Percentiles rank a stretch among this genome's conserved stretches.
These are phyloP conservation scores for Diceros bicornis DNA, from an alignment of 2,797 vertebrate genomes.

Conservation along the genomic window DNA sequence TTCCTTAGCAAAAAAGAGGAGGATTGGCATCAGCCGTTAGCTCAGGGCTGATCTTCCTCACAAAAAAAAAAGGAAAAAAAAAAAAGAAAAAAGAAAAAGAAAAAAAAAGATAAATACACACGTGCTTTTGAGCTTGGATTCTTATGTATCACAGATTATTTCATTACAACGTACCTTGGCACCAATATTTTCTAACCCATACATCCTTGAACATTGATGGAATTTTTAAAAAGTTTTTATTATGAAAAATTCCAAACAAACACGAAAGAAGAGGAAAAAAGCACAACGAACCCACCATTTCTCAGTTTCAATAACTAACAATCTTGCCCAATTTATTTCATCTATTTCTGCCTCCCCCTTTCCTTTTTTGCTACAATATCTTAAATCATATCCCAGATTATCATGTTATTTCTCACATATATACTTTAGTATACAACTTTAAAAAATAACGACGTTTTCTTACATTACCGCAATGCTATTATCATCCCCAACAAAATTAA, in stretches of 20 bases:
- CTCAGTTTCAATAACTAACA: not conserved
- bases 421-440: not conserved
- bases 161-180: not conserved
- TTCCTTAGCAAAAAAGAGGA: no score
- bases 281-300: not conserved
- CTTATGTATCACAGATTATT: not conserved
- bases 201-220: not conserved
- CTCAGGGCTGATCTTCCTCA: no score
- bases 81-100: no score
- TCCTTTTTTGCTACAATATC: not conserved
- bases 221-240: not conserved
- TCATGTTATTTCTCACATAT: not conserved
- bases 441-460: not conserved
- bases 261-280: slow-evolving; percentile 18
- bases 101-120: not conserved
- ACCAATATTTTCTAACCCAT: not conserved
- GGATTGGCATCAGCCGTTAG: no score
- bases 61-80: no score
- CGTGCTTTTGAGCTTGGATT: not conserved
- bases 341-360: not conserved
- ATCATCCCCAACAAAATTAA: slow-evolving; percentile 21
- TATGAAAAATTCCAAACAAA: slow-evolving; percentile 35
- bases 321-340: not conserved
- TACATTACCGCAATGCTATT: not conserved
- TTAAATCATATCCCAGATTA: slow-evolving; percentile 19